Conservation (phyloP, 2,888 invertebrate genomes). For the Diarsia brunnea region DNA sequence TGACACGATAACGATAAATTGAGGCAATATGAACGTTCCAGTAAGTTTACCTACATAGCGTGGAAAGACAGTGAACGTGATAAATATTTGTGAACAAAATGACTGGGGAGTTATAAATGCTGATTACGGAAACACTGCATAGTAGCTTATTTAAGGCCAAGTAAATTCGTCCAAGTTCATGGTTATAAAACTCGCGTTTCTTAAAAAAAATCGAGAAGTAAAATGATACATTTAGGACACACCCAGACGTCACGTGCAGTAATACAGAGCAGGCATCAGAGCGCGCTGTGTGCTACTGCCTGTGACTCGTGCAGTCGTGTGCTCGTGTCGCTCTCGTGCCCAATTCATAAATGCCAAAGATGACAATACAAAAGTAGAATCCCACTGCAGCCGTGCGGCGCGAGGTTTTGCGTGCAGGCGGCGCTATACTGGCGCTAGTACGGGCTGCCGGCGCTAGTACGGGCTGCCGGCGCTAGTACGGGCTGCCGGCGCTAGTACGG, state of each 20-base stretch:
- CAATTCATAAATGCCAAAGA: not conserved
- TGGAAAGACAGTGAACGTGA: conserved; percentile 3
- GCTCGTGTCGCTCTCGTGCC: not conserved
- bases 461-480: not conserved
- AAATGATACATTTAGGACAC: not conserved
- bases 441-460: too few relatives aligned
- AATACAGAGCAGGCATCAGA: not conserved
- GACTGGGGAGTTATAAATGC: conserved; percentile 31
- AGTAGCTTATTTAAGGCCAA: conserved; percentile 6
- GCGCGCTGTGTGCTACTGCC: not conserved
- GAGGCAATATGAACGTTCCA: conserved; percentile 5
- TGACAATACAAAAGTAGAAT: conserved; percentile 5
- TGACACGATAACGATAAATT: not conserved
- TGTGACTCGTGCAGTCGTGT: too few relatives aligned
- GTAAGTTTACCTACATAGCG: not conserved
- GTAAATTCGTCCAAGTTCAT: not conserved
- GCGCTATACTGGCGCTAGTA: not conserved
- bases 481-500: conserved; percentile 73
- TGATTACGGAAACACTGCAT: conserved; percentile 24
- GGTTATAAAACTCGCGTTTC: not conserved
- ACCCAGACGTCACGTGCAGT: not conserved
- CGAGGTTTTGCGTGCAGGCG: not conserved
- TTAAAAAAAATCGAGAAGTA: not conserved
- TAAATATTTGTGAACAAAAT: conserved; percentile 7
- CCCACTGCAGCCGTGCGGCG: not conserved